Evolutionary conservation across 2,888 invertebrate genomes (phyloP), one percentile per base, ranked within the genome.

Genomic region (Diogma glabrata): DNA sequence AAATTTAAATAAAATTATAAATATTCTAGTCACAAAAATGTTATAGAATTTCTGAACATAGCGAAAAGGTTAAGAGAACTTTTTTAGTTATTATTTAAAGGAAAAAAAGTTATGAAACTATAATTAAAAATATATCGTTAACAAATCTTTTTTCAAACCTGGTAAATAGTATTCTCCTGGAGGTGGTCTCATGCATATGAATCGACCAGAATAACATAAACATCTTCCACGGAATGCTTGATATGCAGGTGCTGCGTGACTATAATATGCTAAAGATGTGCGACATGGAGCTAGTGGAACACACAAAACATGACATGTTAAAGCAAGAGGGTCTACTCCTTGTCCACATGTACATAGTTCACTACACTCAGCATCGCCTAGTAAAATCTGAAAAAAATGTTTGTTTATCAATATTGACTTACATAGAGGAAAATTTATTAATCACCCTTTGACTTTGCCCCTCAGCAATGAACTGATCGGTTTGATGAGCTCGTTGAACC

Each of bases 181-280:
- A 56, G 79, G 76, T 51, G 91, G 91, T 63, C 89, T 81, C 86
- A 90, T 89, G 72, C 91, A 91, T 72, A 91, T 90, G 71, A 92
- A 91, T 56, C 86, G 82, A 28, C 91, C 90, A 19, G 89, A 89
- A 72, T 91, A 91, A 72, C 91, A 92, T 60, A 90, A 81, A 71
- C 92, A 92, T 53, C 88, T 79, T 36, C 91, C 90, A 36, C 90
- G 77, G 67, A 84, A 89, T 8, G 91, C 91, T 70, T 89, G 89
- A 72, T 89, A 91, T 51, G 89, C 87, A 7, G 91, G 90, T 3
- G 89, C 87, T 33, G 87, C 87, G 70, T 92, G 92, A 63, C 87
- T 87, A 75, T 90, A 92, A 71, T 86, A 87, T 48, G 91, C 91
- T 59, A 88, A 81, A 56, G 88, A 82, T 10, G 89, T 89, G 59